Evolutionary conservation across 2,113 vertebrate genomes (phyloP).

Genomic region (Phrynosoma blainvillii): DNA sequence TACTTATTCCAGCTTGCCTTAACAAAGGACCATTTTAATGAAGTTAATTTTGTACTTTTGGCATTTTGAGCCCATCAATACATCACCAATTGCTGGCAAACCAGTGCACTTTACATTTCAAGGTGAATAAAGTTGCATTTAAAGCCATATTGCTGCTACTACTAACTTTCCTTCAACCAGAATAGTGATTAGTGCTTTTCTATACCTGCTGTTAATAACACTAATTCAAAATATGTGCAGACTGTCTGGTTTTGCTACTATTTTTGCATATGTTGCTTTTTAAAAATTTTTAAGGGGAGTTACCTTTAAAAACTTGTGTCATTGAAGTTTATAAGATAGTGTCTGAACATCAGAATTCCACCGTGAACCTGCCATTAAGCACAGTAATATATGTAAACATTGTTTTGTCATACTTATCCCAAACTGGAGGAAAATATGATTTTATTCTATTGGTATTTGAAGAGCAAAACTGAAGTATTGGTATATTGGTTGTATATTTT

Average conservation of each 20-base stretch:
- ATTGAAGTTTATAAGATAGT: background rate
- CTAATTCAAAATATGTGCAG: background rate
- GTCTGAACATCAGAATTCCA: background rate
- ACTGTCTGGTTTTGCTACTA: background rate
- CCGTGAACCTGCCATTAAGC: background rate
- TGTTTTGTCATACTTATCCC: background rate
- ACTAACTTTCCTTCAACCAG: background rate
- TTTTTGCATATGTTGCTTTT: background rate
- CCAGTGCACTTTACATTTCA: background rate
- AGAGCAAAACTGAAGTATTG: no score
- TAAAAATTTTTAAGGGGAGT: background rate
- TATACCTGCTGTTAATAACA: background rate
- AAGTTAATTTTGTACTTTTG: background rate
- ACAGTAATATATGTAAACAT: background rate
- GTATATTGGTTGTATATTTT: background rate
- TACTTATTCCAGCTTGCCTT: background rate
- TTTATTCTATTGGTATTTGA: background rate
- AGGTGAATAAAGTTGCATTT: conserved; percentile 16
- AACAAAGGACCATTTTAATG: background rate
- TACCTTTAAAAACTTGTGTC: background rate
- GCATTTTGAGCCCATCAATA: conserved; percentile 9
- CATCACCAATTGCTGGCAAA: conserved; percentile 28
- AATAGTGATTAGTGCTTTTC: background rate
- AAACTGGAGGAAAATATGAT: background rate
- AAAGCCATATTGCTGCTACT: background rate